These are phyloP conservation scores for Leucoraja ocellata DNA, from an alignment of 2,797 vertebrate species.

Conservation along the genomic window DNA sequence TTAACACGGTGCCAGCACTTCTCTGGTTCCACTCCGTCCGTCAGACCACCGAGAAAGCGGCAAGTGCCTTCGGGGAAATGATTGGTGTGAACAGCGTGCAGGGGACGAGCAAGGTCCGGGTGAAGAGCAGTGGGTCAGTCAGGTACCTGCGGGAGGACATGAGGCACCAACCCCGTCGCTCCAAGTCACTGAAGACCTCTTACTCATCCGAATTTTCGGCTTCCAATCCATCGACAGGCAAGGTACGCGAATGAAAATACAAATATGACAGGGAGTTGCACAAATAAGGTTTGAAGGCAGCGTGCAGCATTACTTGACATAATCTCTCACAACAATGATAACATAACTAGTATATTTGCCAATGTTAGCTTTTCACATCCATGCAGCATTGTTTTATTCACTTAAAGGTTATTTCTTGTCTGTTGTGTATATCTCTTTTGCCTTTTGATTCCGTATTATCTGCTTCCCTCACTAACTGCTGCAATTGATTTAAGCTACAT, in stretches of 20 bases:
- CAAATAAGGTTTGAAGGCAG: background rate
- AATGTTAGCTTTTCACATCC: background rate
- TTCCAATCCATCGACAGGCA: constrained; percentile 63
- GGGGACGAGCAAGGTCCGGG: constrained; percentile 78
- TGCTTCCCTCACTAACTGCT: background rate
- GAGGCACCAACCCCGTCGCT: constrained; percentile 75
- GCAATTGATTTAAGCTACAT: background rate
- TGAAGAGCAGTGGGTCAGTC: constrained; percentile 74
- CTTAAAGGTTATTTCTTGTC: background rate
- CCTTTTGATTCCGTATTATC: background rate
- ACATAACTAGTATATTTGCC: background rate
- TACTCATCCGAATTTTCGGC: constrained; percentile 77
- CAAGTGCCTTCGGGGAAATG: constrained; percentile 57
- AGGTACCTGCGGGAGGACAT: constrained; percentile 79
- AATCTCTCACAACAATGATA: background rate
- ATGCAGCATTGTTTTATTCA: background rate
- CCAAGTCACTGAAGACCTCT: constrained; percentile 84
- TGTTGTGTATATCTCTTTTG: background rate
- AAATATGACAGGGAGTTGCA: background rate
- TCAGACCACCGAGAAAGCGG: constrained; percentile 41
- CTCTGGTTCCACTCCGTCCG: constrained; percentile 42
- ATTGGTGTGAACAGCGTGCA: constrained; percentile 85
- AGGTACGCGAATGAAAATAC: constrained; percentile 60
- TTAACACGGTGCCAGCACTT: constrained; percentile 20
- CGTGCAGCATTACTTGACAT: background rate